phyloP scores from a whole-genome alignment of 2,888 invertebrate genomes.

The Dyspetes luteomarginatus region DNA sequence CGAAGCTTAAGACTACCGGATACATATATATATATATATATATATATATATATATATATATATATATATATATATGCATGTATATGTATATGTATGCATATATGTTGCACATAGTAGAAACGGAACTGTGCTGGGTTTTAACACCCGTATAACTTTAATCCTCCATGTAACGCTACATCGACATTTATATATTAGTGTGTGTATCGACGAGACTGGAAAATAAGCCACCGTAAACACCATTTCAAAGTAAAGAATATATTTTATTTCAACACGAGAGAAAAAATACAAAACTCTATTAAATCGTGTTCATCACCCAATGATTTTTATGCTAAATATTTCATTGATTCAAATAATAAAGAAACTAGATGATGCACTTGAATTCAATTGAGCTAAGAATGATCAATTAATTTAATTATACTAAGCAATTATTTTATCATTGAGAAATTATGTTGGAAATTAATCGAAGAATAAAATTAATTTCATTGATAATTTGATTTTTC shows the following conservation, averaged over 20 bases:
- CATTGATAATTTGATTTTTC: too few relatives aligned
- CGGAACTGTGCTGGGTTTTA: conserved; percentile 23
- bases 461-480: too few relatives aligned
- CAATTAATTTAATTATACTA: too few relatives aligned
- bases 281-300: neutral
- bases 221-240: conserved; percentile 16
- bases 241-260: too few relatives aligned
- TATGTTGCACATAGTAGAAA: conserved; percentile 3
- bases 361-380: too few relatives aligned
- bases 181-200: conserved; percentile 1
- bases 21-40: neutral
- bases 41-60: neutral
- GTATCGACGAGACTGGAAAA: conserved; percentile 2
- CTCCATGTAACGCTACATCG: conserved; percentile 16
- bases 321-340: too few relatives aligned
- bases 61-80: neutral
- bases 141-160: conserved; percentile 44
- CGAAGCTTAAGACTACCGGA: conserved; percentile 18
- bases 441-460: too few relatives aligned
- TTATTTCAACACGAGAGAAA: neutral
- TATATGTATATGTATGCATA: neutral
- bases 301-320: neutral
- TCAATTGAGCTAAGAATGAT: too few relatives aligned
- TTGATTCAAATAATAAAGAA: too few relatives aligned
- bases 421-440: too few relatives aligned